Evolutionary conservation across 1,140 invertebrate species (phyloP).

Genomic region (Rhagoletis zephyria): DNA sequence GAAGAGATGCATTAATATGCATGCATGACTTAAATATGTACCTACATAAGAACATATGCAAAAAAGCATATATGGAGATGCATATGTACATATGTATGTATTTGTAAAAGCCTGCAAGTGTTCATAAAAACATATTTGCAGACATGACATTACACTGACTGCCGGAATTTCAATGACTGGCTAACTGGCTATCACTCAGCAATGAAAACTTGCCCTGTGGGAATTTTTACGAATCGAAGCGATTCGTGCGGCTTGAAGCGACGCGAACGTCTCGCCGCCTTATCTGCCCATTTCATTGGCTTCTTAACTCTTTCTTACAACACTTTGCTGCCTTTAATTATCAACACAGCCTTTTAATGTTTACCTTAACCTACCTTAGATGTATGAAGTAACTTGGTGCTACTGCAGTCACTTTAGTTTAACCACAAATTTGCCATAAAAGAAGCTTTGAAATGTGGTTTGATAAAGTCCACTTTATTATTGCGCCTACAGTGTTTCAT

Average conservation of each 20-base stretch:
- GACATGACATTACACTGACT: neutral
- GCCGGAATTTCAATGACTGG: neutral
- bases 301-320: slow-evolving; percentile 24
- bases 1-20: neutral
- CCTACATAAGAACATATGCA: neutral
- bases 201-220: slow-evolving; percentile 20
- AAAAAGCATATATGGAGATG: neutral
- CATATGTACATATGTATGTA: too few relatives aligned
- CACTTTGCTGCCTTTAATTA: neutral
- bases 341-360: neutral
- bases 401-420: neutral
- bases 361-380: neutral
- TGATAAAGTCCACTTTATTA: slow-evolving; percentile 30
- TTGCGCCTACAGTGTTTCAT: neutral
- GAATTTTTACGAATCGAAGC: slow-evolving; percentile 32
- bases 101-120: neutral
- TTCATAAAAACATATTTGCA: neutral
- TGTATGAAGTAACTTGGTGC: slow-evolving; percentile 11
- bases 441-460: slow-evolving; percentile 47
- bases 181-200: neutral
- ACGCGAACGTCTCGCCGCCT: neutral
- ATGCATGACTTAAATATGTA: neutral
- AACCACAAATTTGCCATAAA: neutral
- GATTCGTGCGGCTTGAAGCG: too few relatives aligned
- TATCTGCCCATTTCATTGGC: slow-evolving; percentile 22